Conservation (phyloP, 2,797 vertebrate genomes). For the Capromys pilorides region DNA sequence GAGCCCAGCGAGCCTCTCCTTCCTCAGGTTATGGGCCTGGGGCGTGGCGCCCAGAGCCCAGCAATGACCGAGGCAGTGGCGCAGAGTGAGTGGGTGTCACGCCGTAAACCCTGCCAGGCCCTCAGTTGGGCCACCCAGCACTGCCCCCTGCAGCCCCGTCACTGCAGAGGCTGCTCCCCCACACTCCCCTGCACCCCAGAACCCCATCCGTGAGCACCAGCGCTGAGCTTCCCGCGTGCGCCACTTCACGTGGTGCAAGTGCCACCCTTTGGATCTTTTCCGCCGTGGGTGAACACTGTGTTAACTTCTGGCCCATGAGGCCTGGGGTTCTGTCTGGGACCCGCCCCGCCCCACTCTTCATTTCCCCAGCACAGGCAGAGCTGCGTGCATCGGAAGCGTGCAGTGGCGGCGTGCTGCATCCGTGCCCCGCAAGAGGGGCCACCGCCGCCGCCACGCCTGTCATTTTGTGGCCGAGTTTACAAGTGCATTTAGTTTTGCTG, state of each 20-base stretch:
- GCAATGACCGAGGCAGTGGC: neutral
- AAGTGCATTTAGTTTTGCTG: neutral
- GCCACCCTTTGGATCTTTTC: neutral
- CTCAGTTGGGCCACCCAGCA: neutral
- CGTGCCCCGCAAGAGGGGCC: too few species aligned
- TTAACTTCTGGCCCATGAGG: neutral
- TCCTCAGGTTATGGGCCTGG: neutral
- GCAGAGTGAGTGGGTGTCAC: neutral
- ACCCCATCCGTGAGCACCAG: neutral
- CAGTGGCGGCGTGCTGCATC: fast-evolving
- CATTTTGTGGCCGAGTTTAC: neutral
- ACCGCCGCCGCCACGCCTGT: fast-evolving
- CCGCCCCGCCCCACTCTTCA: neutral
- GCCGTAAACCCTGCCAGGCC: neutral
- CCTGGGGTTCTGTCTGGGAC: neutral
- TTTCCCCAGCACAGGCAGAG: neutral
- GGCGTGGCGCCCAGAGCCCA: neutral
- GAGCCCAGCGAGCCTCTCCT: neutral
- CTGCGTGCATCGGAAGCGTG: neutral
- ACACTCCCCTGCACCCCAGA: neutral
- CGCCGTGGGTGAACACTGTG: neutral
- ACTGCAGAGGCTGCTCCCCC: neutral
- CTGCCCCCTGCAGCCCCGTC: neutral
- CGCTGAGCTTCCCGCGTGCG: neutral
- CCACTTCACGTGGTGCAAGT: too few species aligned